These are phyloP conservation scores for Anas platyrhynchos DNA, from an alignment of 2,113 vertebrate genomes.

Conservation along the genomic window DNA sequence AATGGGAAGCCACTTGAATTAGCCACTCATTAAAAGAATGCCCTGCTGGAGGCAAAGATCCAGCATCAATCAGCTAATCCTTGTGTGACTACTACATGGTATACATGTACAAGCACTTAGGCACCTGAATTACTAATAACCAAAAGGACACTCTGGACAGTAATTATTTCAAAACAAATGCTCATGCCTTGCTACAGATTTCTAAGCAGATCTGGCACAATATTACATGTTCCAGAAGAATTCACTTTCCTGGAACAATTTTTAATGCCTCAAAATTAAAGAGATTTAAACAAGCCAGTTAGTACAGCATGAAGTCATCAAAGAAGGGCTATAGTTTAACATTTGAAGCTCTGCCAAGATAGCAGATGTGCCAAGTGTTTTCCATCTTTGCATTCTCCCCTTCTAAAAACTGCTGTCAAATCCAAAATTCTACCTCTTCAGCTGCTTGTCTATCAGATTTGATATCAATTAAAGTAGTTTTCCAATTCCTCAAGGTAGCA, in stretches of 20 bases:
- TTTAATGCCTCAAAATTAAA: not conserved
- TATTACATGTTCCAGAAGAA: not conserved
- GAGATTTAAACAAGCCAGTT: not conserved
- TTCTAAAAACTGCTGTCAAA: not conserved
- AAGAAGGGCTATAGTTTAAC: not conserved
- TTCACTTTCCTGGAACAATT: not conserved
- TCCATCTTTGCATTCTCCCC: not conserved
- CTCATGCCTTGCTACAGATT: not conserved
- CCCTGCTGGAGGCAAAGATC: not conserved
- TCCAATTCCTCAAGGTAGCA: not conserved
- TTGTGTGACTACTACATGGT: not conserved
- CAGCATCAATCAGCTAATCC: not conserved
- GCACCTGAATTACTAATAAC: not conserved
- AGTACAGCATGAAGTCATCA: not conserved
- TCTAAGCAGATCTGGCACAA: not conserved
- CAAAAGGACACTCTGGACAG: not conserved
- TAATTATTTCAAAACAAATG: not conserved
- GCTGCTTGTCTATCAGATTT: not conserved
- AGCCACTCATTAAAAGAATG: not conserved
- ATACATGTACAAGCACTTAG: not conserved
- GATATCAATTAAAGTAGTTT: not conserved
- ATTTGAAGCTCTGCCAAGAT: not conserved
- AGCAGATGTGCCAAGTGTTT: not conserved
- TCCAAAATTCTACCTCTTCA: not conserved
- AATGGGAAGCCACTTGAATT: not conserved